Evolutionary conservation across 2,888 invertebrate species (phyloP), one percentile per base, ranked within the genome.

Genomic region (Clanis bilineata): DNA sequence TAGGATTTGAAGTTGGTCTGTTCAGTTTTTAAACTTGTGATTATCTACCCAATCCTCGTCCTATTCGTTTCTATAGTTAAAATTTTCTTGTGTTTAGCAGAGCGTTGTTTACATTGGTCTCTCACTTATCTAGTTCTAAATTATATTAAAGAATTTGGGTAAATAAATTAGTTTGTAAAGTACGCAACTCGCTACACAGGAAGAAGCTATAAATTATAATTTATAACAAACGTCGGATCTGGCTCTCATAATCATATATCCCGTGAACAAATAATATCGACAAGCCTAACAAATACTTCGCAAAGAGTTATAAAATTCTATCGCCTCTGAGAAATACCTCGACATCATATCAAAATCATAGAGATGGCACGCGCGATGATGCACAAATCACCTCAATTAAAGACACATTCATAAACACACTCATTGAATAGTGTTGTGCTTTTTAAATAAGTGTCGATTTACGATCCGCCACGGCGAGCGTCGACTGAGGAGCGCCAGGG

Each of bases 401-500:
- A 51, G 32, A 32, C 51, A 45, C 36, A 41, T 41, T 82, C 86
- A 85, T 87, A 86, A 86, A 79, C 78, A 76, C 73, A 78, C 76
- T 79, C 77, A 74, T 74, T 78, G 80, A 80, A 77, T 81, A 86
- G 86, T 85, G 86, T 82, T 85, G 85, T 65, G 63, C 65, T 63
- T 63, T 58, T 57, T 64, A 64, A 65, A 65, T 78, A 80, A 75
- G 82, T 85, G 81, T 87, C 85, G 84, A 88, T 90, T 88, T 86
- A 88, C 85, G 87, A 85, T 76, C 84, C 73, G 82, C 77, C 85
- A 79, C 79, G 79, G 75, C 66, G 75, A 73, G 84, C 76, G 89
- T 68, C 78, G 88, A 88, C 80, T 82, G 85, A 76, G 79, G 78
- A 82, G 85, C 80, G 82, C 85, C 88, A 90, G 89, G 79, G 77